Conservation (phyloP, 2,113 vertebrate species). For the Xiphophorus maculatus region DNA sequence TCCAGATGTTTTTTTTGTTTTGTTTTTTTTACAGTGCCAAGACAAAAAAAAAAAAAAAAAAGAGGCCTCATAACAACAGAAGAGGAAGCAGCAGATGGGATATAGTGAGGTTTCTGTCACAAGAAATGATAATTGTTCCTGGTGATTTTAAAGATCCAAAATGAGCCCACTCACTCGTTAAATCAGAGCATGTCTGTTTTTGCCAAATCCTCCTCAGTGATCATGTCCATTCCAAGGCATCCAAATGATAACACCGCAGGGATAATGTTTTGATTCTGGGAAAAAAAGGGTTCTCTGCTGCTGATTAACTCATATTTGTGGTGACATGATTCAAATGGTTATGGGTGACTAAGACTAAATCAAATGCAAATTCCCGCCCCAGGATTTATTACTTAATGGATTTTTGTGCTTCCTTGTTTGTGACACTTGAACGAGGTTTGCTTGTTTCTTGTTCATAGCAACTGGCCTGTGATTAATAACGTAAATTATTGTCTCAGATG, state of each 20-base stretch:
- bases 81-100: conserved; percentile 54
- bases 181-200: conserved; percentile 24
- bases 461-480: conserved; percentile 34
- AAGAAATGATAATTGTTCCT: conserved; percentile 41
- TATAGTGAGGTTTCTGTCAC: conserved; percentile 54
- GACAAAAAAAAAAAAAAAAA: conserved; percentile 33
- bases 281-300: conserved; percentile 8
- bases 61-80: conserved; percentile 44
- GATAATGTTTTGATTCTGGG: conserved; percentile 18
- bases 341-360: conserved; percentile 1
- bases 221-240: conserved; percentile 4
- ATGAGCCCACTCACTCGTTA: conserved; percentile 24
- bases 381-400: not conserved
- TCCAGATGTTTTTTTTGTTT: conserved; percentile 74
- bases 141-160: conserved; percentile 45
- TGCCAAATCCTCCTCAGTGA: conserved; percentile 35
- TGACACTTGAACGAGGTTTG: conserved; percentile 8
- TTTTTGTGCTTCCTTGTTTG: conserved; percentile 15
- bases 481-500: conserved; percentile 28
- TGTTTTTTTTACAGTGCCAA: not conserved
- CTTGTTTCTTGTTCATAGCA: conserved; percentile 10
- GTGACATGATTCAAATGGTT: conserved; percentile 38
- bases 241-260: conserved; percentile 31
- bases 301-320: conserved; percentile 21
- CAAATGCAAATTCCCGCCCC: not conserved